phyloP scores from a whole-genome alignment of 2,888 invertebrate species.

The Amblyjoppa fuscipennis region DNA sequence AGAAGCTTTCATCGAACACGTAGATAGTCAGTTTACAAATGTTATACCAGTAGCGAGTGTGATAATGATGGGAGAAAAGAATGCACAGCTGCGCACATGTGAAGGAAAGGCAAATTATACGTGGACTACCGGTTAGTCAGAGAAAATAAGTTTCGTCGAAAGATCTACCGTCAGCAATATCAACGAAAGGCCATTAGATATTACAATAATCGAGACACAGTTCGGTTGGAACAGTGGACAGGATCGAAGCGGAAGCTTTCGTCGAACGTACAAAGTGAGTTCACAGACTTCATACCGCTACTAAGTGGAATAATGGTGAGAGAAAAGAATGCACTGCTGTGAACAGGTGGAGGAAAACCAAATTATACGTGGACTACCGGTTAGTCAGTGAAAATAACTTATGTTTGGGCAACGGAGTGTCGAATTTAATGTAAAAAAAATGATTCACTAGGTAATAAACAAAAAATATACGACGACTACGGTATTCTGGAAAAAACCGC shows the following conservation, averaged over 20 bases:
- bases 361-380: background rate
- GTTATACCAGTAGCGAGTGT: too few relatives aligned
- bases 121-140: too few relatives aligned
- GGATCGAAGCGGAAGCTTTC: background rate
- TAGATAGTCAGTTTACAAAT: too few relatives aligned
- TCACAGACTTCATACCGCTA: background rate
- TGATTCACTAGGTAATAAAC: background rate
- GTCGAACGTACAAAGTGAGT: background rate
- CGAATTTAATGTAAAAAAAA: background rate
- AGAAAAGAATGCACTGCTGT: background rate
- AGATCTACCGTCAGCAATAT: too few relatives aligned
- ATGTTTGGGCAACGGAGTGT: background rate
- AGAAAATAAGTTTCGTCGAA: background rate
- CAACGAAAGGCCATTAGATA: too few relatives aligned
- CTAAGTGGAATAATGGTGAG: background rate
- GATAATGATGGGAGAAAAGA: too few relatives aligned
- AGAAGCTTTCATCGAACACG: too few relatives aligned
- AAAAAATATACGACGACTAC: constrained; percentile 21
- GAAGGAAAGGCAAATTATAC: too few relatives aligned
- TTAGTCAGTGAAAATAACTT: background rate
- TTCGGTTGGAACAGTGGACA: too few relatives aligned
- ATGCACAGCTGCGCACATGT: too few relatives aligned
- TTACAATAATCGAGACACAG: too few relatives aligned
- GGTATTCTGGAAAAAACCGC: constrained; percentile 43
- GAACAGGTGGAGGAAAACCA: background rate